phyloP scores from a whole-genome alignment of 2,797 vertebrate species.

The Alca torda region DNA sequence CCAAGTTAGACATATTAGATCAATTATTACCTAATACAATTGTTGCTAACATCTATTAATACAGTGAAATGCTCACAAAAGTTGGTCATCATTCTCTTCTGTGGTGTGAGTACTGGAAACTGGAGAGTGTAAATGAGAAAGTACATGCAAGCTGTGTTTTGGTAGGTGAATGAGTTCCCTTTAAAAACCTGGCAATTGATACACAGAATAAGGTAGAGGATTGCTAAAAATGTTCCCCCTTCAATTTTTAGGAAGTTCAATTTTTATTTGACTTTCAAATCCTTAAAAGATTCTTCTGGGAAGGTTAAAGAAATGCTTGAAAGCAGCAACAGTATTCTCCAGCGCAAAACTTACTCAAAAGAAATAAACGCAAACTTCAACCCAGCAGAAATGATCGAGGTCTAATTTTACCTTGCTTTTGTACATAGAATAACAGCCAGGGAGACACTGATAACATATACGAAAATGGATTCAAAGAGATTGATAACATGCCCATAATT shows the following conservation, averaged over 20 bases:
- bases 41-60: neutral
- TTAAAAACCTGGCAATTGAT: neutral
- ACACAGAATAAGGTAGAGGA: neutral
- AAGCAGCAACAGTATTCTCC: neutral
- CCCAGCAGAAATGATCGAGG: neutral
- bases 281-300: neutral
- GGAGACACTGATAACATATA: neutral
- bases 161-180: neutral
- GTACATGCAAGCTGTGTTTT: neutral
- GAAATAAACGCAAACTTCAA: neutral
- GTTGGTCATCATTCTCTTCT: neutral
- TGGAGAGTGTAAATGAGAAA: neutral
- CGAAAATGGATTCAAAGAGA: neutral
- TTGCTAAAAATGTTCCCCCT: neutral
- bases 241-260: neutral
- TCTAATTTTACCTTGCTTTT: neutral
- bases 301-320: neutral
- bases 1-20: neutral
- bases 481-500: constrained; percentile 13
- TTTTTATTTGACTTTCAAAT: neutral
- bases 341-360: neutral
- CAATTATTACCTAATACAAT: neutral
- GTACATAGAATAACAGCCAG: neutral
- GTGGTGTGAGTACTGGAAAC: neutral
- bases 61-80: neutral